Evolutionary conservation across 2,888 invertebrate species (phyloP), one percentile per base, ranked within the genome.

Genomic region (Alloplasta piceator): DNA sequence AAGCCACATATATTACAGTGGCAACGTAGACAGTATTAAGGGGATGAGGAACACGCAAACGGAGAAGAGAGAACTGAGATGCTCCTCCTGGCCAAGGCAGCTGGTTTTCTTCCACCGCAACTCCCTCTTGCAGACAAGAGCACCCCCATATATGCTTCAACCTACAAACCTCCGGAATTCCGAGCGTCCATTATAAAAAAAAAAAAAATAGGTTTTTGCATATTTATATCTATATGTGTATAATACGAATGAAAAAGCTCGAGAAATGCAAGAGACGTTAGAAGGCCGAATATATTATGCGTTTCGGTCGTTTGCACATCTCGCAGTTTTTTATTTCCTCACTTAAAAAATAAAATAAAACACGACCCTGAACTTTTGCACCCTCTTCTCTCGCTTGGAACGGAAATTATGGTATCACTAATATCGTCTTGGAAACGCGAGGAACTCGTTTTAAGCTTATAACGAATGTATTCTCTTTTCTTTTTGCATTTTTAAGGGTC

Each of bases 31-130:
- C 26, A 26, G 48, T 52, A 66, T 72, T 72, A 48, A 64, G 39
- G 43, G 26, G 26, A 26, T 26, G 26, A 26, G 26, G 3, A 26
- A 26, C 26, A 14, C 6, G 48, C 16, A 12, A 72, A 66, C 5
- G 5, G 39, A 16, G 26, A 36, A 70, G 52, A 36, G 52, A 80
- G 50, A 58, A 10, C 50, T 38, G 55, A 66, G 77, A 82, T 74
- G 50, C 70, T 82, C 36, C 52, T 46, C 68, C 61, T 50, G 70
- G 58, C 48, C 41, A n/a, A 43, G 66, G 73, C 77, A 77, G 68
- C 77, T 81, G 82, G 66, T 82, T 84, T 78, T 82, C 74, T 63
- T 83, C 79, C 26, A 46, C 68, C 72, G 70, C 56, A 60, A 60
- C 61, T 56, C 43, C 38, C 71, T 71, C 46, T 70, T 52, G 58